These are phyloP conservation scores for Conchocele bisecta DNA, from an alignment of 2,888 invertebrate genomes.

Conservation along the genomic window DNA sequence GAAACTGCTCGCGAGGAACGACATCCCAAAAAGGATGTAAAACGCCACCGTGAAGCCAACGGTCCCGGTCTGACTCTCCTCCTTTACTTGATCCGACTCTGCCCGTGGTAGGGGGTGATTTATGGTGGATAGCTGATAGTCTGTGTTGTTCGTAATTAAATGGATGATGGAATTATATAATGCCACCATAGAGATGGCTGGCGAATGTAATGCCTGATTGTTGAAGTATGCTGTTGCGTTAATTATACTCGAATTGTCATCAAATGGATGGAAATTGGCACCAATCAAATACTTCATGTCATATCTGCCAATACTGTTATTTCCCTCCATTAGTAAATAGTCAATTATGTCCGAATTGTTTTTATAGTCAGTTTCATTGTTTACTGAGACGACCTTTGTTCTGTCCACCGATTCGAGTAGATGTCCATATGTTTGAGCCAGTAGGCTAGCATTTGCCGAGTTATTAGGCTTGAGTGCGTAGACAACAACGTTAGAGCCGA, in stretches of 20 bases:
- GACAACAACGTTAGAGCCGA: conserved; percentile 61
- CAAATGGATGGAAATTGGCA: conserved; percentile 65
- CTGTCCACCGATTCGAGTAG: conserved; percentile 57
- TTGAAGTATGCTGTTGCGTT: conserved; percentile 89
- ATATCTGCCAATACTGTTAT: conserved; percentile 77
- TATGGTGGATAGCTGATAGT: conserved; percentile 58
- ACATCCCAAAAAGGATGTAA: conserved; percentile 87
- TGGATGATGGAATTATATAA: conserved; percentile 69
- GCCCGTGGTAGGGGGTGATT: conserved; percentile 80
- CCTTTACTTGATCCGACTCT: conserved; percentile 61
- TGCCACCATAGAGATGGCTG: conserved; percentile 87
- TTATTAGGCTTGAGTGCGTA: conserved; percentile 40
- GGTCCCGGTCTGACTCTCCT: conserved; percentile 58
- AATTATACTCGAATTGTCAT: conserved; percentile 10
- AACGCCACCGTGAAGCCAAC: conserved; percentile 88
- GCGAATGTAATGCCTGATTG: conserved; percentile 90
- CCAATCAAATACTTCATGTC: conserved; percentile 81
- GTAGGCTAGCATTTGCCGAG: not conserved
- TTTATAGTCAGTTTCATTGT: conserved; percentile 51
- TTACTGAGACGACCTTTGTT: conserved; percentile 52
- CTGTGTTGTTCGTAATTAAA: conserved; percentile 60
- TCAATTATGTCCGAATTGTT: conserved; percentile 60
- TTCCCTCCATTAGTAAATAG: conserved; percentile 68
- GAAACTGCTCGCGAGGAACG: conserved; percentile 84
- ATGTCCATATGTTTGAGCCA: conserved; percentile 54